A percentile compares a stretch with the other conserved stretches of the same genome.
phyloP scores from a whole-genome alignment of 64 coral and sea anemone genomes.

The Actinia tenebrosa region DNA sequence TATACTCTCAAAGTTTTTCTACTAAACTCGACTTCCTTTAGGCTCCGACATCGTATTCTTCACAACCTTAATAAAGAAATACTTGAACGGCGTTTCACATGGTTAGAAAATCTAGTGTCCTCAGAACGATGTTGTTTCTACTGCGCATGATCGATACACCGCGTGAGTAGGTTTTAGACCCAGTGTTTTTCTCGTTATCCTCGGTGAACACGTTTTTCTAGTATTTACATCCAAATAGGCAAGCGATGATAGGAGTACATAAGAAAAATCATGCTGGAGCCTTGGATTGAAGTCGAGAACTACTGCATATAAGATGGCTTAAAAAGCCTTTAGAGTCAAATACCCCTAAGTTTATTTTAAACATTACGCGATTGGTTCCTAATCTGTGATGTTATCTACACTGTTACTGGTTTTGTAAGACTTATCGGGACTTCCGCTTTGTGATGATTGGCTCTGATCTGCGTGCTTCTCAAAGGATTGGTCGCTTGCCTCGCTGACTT shows the following conservation, averaged over 20 bases:
- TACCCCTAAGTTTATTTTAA: background rate
- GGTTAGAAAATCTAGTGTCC: too few relatives aligned
- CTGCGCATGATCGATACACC: too few relatives aligned
- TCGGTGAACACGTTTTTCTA: too few relatives aligned
- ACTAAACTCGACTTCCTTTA: background rate
- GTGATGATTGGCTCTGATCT: background rate
- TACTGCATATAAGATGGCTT: background rate
- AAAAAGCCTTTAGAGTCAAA: background rate
- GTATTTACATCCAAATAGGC: background rate
- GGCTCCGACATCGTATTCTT: background rate
- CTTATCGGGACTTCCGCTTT: background rate
- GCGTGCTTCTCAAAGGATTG: background rate
- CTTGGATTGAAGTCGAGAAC: background rate
- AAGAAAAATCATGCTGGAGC: background rate
- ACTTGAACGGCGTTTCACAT: background rate
- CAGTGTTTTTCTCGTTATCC: background rate
- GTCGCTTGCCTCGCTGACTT: background rate
- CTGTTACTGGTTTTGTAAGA: background rate
- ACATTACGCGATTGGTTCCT: background rate
- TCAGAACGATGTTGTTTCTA: too few relatives aligned
- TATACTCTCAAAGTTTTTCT: background rate
- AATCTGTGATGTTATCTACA: background rate
- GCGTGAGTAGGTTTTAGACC: background rate
- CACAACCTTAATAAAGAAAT: background rate
- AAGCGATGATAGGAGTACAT: background rate